Evolutionary conservation across 1,140 invertebrate species (phyloP).

Genomic region (Drosophila persimilis): DNA sequence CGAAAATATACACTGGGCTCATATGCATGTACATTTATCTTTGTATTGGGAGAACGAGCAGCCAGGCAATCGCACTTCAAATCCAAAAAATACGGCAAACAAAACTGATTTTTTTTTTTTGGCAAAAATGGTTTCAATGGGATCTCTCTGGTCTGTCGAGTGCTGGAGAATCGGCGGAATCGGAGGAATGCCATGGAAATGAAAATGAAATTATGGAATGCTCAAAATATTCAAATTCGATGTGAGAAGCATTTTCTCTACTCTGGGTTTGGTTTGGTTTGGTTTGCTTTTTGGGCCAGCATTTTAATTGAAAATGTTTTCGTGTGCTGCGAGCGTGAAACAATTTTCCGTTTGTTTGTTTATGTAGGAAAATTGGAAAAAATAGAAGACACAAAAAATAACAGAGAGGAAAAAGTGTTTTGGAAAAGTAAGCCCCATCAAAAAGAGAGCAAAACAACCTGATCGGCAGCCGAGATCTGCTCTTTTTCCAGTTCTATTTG

Average conservation of each 20-base stretch:
- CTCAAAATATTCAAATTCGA: conserved; percentile 68
- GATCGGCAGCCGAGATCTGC: conserved; percentile 40
- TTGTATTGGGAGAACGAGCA: conserved; percentile 19
- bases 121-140: conserved; percentile 54
- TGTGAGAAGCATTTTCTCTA: conserved; percentile 53
- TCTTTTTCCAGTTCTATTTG: conserved; percentile 25
- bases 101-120: conserved; percentile 33
- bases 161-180: conserved; percentile 33
- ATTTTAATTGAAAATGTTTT: conserved; percentile 77
- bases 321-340: conserved; percentile 75
- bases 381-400: conserved; percentile 39
- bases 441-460: conserved; percentile 40
- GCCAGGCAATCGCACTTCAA: conserved; percentile 22
- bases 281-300: conserved; percentile 50
- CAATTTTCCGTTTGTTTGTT: conserved; percentile 73
- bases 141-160: conserved; percentile 32
- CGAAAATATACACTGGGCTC: neutral
- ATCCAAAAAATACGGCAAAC: conserved; percentile 35
- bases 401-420: conserved; percentile 22
- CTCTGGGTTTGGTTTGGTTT: conserved; percentile 39
- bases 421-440: conserved; percentile 26
- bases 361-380: conserved; percentile 66
- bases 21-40: neutral
- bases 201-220: conserved; percentile 74
- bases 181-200: conserved; percentile 48